Evolutionary conservation across 2,797 vertebrate species (phyloP), one percentile per base, ranked within the genome.

Genomic region (Leuciscus waleckii): DNA sequence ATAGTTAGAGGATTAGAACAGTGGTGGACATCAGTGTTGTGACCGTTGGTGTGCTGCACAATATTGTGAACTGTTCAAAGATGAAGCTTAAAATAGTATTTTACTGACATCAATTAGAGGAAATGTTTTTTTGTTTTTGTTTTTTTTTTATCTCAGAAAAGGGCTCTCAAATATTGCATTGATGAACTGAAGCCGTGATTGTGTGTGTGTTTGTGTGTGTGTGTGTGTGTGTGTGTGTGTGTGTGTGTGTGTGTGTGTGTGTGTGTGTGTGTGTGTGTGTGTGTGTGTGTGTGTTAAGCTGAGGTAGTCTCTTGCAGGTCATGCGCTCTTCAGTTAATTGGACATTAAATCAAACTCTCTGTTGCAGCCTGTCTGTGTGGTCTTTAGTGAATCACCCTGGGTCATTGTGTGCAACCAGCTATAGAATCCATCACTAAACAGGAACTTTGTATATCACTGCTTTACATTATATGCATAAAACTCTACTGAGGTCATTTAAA

Each of bases 241-340:
- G 23, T 29, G 14, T 14, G 26, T 9, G 5, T 77, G 16, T 73
- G 54, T 74, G n/a, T 82, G 37, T 73, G 63, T 81, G 49, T 39
- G n/a, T 78, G 63, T 81, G n/a, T 61, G 67, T 73, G 35, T 29
- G 14, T 14, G 26, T 73, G 23, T 29, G 14, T 14, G 26, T 9
- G 5, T 77, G 16, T 73, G 54, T 74, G n/a, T 82, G 37, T 73
- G 63, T 81, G 49, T 39, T 49, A 21, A 83, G 13, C n/a, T 76
- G 89, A 88, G 77, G 73, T 90, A 84, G 86, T 79, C 26, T 89
- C 85, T 75, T 77, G 87, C 87, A 90, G 87, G 90, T 79, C 86
- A 89, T 87, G 85, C 87, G 88, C 92, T 90, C 76, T 92, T 92
- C 86, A 88, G 82, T 90, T 94, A 94, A 94, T 93, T 94, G 90